Base-by-base conservation (phyloP, 2,888 invertebrate species). In the Eueremaeus valkanovi region DNA sequence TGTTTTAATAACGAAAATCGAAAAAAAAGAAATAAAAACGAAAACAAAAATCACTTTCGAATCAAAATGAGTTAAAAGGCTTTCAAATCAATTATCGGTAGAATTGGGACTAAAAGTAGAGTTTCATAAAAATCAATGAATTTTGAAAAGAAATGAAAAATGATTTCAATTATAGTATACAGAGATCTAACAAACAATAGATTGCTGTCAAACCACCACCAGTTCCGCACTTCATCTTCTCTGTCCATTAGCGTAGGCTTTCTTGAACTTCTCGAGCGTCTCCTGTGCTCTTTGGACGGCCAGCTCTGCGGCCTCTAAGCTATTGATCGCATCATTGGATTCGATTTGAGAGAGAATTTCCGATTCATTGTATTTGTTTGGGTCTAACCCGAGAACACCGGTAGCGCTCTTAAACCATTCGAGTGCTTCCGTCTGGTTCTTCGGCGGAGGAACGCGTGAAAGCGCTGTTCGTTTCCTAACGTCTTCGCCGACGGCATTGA, bases 371-470 rank as follows among this genome's bases (percentile, higher is more conserved):
- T 77, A 76, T 21, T 78, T 77, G 21, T 76, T 73, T 21, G 75
- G 76, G 49, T 78, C 78, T 72, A 76, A 74, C 11, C 77, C 77
- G n/a, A 79, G 49, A 13, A 75, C 76, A 33, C 78, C 77, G 33
- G 77, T 77, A 18, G 78, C 78, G 66, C 45, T 75, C 61, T 77
- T 77, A 13, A 79, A 70, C 78, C 78, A 79, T 58, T 79, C 76
- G 8, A 78, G 72, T n/a, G 77, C 70, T 72, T 78, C 79, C 68
- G 75, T 76, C 9, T 77, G 77, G 16, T 76, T 78, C 11, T 78
- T 76, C 24, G 78, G 78, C 33, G 75, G 73, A 40, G 77, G 73
- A 42, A 51, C 55, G 27, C 78, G 78, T 27, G 79, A 77, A 42
- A 78, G 58, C 33, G 77, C 78, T 27, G 76, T 79, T 55, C 77